phyloP scores from a whole-genome alignment of 2,113 vertebrate species.

The Camelus bactrianus region DNA sequence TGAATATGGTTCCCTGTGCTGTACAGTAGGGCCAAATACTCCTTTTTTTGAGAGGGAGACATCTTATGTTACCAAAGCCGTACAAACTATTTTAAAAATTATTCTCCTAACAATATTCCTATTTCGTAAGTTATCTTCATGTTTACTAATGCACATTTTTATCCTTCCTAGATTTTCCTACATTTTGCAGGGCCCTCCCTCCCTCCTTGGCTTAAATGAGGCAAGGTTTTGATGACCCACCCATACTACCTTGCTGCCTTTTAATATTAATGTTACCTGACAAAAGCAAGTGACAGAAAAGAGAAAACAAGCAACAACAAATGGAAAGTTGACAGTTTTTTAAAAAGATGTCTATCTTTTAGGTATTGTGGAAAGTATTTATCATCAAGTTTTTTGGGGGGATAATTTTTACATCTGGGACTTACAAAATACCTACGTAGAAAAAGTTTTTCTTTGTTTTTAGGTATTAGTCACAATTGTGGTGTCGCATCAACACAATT shows the following conservation, averaged over 20 bases:
- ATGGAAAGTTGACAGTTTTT: not conserved
- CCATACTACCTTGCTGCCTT: conserved; percentile 41
- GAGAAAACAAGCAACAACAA: conserved; percentile 45
- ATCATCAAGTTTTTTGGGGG: not conserved
- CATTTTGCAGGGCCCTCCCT: not conserved
- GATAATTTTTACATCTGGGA: conserved; percentile 51
- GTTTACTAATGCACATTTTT: conserved; percentile 2
- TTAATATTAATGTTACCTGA: conserved; percentile 23
- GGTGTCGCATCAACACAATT: conserved; percentile 17
- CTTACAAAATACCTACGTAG: conserved; percentile 17
- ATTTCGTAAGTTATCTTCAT: conserved; percentile 2
- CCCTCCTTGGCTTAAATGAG: not conserved
- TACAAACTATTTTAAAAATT: conserved; percentile 19
- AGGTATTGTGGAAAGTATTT: conserved; percentile 5
- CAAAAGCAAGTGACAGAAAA: conserved; percentile 3
- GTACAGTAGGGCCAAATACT: too few relatives aligned
- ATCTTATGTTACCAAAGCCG: conserved; percentile 37
- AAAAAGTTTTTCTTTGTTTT: conserved; percentile 56
- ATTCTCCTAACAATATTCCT: conserved; percentile 29
- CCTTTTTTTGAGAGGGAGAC: not conserved
- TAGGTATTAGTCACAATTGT: conserved; percentile 18
- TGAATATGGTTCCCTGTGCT: too few relatives aligned
- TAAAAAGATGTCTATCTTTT: conserved; percentile 37
- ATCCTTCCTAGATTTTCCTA: conserved; percentile 12
- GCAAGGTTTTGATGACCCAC: not conserved